Evolutionary conservation across 23 tunicate genomes (phyloP).

Genomic region (Halocynthia roretzi): DNA sequence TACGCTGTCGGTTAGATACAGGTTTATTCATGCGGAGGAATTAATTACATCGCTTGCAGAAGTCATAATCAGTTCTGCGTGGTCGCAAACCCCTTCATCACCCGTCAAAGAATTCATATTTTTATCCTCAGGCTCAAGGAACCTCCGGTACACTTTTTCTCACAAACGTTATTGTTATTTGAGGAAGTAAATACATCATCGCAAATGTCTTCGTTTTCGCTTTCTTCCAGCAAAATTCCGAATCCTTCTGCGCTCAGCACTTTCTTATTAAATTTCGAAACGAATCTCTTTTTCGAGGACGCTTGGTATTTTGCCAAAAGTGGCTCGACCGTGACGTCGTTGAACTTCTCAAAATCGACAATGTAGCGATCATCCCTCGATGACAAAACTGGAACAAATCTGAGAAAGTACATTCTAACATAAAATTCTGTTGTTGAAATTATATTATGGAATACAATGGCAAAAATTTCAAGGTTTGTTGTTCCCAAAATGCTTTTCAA

Average conservation of each 20-base stretch:
- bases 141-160: too few relatives aligned
- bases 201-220: neutral
- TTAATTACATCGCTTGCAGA: too few relatives aligned
- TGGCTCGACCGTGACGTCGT: conserved; percentile 28
- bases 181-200: neutral
- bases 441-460: neutral
- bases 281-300: neutral
- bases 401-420: neutral
- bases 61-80: too few relatives aligned
- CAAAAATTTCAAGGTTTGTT: too few relatives aligned
- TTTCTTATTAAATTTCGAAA: neutral
- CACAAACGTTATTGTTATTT: too few relatives aligned
- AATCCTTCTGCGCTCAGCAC: neutral
- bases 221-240: neutral
- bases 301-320: neutral
- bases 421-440: neutral
- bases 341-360: conserved; percentile 40
- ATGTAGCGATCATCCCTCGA: conserved; percentile 20
- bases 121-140: too few relatives aligned
- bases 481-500: too few relatives aligned
- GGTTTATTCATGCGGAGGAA: too few relatives aligned
- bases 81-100: too few relatives aligned
- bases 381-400: conserved; percentile 23
- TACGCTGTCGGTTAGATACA: too few relatives aligned
- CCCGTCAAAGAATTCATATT: too few relatives aligned